Base-by-base conservation (phyloP, 2,888 invertebrate species). In the Cephus spinipes region DNA sequence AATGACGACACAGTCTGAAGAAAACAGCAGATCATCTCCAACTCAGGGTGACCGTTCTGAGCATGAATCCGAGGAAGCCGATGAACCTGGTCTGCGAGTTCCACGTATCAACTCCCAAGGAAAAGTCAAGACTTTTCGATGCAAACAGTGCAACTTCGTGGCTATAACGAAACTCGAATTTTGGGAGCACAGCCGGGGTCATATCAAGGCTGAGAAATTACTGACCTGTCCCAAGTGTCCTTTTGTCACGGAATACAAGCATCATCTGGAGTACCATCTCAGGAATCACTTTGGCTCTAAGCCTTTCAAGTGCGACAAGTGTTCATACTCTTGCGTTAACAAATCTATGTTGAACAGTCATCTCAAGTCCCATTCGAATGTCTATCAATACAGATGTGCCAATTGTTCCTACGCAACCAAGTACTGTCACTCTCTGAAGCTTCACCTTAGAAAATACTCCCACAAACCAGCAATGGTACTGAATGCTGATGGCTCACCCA, bases 291-390 rank as follows among this genome's bases (percentile, higher is more conserved):
- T 96, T 86, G 98, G 98, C 69, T 96, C 96, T 0, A 99, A 99
- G 90, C 99, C 99, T 1, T 99, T 97, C 93, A 96, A 97, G 90
- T 99, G 99, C 92, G 94, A 94, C 81, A 95, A 97, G 89, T 99
- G 99, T 91, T 93, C 94, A 31, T 98, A 98, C 88, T 94, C 95
- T 0, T 99, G 98, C 90, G 98, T 98, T n/a, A 99, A 98, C 92
- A 98, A 98, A 91, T 99, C 99, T 0, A 99, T 99, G 99, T 93
- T 99, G 77, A 99, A 98, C 92, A 98, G 98, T 0, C 99, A 99
- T 90, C 94, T 98, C 89, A 99, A 99, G 90, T 98, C 98, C 0
- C 99, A 99, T 92, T 97, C 97, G 0, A 96, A 95, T 83, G 93
- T 98, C 1, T 98, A 98, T 89, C 98, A 98, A 89, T 99, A 98